Percentiles rank a stretch among this genome's conserved stretches.
phyloP scores from a whole-genome alignment of 2,888 invertebrate species.

The Syrista parreyssii region DNA sequence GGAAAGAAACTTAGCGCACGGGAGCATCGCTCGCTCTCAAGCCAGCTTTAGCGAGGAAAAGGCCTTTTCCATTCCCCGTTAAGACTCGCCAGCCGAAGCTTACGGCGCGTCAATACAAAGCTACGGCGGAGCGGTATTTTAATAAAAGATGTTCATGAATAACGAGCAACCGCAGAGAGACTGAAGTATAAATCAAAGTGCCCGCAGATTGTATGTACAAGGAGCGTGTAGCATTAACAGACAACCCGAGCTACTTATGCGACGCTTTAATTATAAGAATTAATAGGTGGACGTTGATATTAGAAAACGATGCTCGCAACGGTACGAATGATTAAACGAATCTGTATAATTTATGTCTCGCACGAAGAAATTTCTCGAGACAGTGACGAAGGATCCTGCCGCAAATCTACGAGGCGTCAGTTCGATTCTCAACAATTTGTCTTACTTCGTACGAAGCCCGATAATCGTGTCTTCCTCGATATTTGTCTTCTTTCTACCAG shows the following conservation, averaged over 20 bases:
- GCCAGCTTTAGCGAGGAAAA: neutral
- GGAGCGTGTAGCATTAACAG: neutral
- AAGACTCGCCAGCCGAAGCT: neutral
- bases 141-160: conserved; percentile 4
- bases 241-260: neutral
- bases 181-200: neutral
- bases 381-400: neutral
- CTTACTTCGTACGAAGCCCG: neutral
- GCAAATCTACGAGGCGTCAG: neutral
- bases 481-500: neutral
- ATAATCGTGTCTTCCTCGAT: neutral
- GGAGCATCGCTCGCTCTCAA: neutral
- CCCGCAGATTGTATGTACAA: neutral
- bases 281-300: neutral
- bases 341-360: neutral
- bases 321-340: neutral
- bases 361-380: neutral
- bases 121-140: neutral
- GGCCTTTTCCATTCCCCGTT: neutral
- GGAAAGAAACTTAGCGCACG: neutral
- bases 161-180: neutral
- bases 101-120: neutral
- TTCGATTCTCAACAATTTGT: neutral
- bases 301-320: neutral
- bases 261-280: neutral